A percentile compares a stretch with the other conserved stretches of the same genome.
phyloP scores from a whole-genome alignment of 2,888 invertebrate species.

The Spialia ferax region DNA sequence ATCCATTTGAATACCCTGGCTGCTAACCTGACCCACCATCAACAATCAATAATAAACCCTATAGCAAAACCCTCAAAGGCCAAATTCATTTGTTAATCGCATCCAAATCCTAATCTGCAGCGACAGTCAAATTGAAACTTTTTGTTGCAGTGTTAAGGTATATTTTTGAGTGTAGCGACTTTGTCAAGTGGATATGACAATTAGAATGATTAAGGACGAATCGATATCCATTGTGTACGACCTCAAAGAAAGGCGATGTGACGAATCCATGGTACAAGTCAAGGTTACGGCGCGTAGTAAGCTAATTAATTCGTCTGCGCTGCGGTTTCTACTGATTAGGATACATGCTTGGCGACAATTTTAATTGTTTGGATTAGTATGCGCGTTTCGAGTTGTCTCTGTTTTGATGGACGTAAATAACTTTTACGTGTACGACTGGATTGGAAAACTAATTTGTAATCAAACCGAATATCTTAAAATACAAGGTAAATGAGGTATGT shows the following conservation, averaged over 20 bases:
- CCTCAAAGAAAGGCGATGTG: slow-evolving; percentile 80
- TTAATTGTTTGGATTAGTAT: slow-evolving; percentile 24
- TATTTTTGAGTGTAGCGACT: slow-evolving; percentile 35
- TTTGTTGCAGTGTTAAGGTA: slow-evolving; percentile 42
- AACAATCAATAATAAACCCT: not conserved
- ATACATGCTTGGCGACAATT: slow-evolving; percentile 8
- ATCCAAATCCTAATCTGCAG: not conserved
- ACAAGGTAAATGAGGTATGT: too few species aligned
- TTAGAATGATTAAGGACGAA: slow-evolving; percentile 70
- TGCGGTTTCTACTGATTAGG: slow-evolving; percentile 29
- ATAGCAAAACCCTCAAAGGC: not conserved
- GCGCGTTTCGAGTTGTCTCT: slow-evolving; percentile 10
- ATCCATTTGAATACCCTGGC: slow-evolving; percentile 70
- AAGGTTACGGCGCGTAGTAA: slow-evolving; percentile 72
- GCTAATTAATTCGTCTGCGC: slow-evolving; percentile 45
- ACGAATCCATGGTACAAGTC: slow-evolving; percentile 69
- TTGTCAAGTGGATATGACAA: slow-evolving; percentile 59
- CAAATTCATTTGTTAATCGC: not conserved
- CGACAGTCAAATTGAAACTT: slow-evolving; percentile 43
- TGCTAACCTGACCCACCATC: slow-evolving; percentile 17
- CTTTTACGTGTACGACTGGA: not conserved
- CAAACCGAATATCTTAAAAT: too few species aligned
- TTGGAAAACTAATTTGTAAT: too few species aligned
- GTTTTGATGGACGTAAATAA: not conserved
- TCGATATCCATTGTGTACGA: slow-evolving; percentile 72